phyloP scores from a whole-genome alignment of 2,113 vertebrate genomes.

The Hyla sarda region DNA sequence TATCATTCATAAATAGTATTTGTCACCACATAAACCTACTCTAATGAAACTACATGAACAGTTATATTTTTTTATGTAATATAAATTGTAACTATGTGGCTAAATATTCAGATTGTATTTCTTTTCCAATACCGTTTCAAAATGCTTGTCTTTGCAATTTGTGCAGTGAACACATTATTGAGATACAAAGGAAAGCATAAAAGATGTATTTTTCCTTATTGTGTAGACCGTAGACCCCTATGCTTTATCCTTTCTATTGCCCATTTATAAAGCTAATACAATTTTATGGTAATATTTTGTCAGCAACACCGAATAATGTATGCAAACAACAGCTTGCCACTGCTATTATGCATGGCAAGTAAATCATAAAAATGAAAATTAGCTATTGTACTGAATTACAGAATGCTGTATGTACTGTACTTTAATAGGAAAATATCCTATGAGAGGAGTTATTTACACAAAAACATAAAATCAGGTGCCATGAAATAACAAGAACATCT shows the following conservation, averaged over 20 bases:
- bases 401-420: not conserved
- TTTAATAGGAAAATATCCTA: slow-evolving; percentile 5
- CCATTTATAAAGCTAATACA: not conserved
- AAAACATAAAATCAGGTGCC: slow-evolving; percentile 13
- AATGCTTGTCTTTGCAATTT: not conserved
- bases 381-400: slow-evolving; percentile 9
- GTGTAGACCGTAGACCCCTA: not conserved
- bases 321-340: slow-evolving; percentile 31
- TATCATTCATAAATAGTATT: not conserved
- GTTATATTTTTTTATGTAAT: not conserved
- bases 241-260: not conserved
- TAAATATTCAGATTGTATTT: not conserved
- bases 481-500: not conserved
- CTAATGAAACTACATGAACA: not conserved
- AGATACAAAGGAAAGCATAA: not conserved
- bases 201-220: slow-evolving; percentile 2
- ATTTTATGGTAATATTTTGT: slow-evolving; percentile 27
- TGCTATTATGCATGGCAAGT: slow-evolving; percentile 24
- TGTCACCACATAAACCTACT: not conserved
- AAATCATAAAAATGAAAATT: slow-evolving; percentile 21
- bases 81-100: not conserved
- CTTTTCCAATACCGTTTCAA: not conserved
- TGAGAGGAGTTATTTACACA: not conserved
- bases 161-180: not conserved
- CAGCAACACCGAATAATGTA: slow-evolving; percentile 16